These are phyloP conservation scores for Ophion slaviceki DNA, from an alignment of 2,888 invertebrate species.

Conservation along the genomic window DNA sequence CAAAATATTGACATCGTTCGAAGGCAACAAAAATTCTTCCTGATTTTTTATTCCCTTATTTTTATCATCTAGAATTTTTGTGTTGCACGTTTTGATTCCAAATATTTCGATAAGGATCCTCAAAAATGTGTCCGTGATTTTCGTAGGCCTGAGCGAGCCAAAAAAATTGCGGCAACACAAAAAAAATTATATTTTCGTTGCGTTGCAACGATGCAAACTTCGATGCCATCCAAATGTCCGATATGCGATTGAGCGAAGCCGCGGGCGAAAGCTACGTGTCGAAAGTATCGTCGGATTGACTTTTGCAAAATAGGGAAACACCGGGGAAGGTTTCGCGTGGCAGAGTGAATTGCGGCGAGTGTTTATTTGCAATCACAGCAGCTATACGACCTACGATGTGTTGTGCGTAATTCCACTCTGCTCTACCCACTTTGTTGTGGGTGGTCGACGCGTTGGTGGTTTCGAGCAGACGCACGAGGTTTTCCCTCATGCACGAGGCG, in stretches of 20 bases:
- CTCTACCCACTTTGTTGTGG: constrained; percentile 5
- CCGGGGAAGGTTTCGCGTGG: constrained; percentile 21
- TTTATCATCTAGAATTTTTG: too few species aligned
- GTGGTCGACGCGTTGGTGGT: background rate
- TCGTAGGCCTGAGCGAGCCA: too few species aligned
- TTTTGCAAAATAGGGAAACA: constrained; percentile 18
- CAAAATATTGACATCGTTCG: too few species aligned
- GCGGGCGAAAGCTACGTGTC: background rate
- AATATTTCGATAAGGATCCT: too few species aligned
- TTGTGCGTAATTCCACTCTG: constrained; percentile 19
- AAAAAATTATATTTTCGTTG: too few species aligned
- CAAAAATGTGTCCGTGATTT: too few species aligned
- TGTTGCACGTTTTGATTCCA: too few species aligned
- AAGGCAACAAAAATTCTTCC: too few species aligned
- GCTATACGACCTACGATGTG: background rate
- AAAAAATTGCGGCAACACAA: too few species aligned
- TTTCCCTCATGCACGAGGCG: constrained; percentile 23
- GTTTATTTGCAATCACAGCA: constrained; percentile 23
- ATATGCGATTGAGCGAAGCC: background rate
- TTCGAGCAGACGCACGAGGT: constrained; percentile 5
- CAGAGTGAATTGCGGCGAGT: constrained; percentile 4
- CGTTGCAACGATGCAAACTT: too few species aligned
- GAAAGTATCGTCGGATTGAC: background rate
- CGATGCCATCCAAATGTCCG: background rate
- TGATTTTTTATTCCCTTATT: too few species aligned